Evolutionary conservation across 2,113 vertebrate species (phyloP), one percentile per base, ranked within the genome.

Genomic region (Colistium nudipinnis): DNA sequence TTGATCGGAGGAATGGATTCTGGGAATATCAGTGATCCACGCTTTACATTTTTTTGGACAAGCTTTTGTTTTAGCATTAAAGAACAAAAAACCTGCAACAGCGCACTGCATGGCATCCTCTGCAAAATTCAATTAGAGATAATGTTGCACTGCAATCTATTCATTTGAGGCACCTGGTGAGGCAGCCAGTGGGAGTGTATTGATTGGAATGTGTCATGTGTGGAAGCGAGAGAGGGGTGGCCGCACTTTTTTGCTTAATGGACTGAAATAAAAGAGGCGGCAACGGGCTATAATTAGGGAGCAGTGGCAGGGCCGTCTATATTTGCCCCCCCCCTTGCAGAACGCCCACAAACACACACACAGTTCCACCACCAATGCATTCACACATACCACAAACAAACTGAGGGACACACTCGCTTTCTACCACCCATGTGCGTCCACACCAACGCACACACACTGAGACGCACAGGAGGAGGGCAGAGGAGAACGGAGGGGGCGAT

Each of bases 211-310:
- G 92, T 94, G 95, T 94, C 95, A 93, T 94, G 94, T 93, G 95
- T 87, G 90, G 91, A 93, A 88, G 92, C 59, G 63, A 93, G 92
- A 92, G 90, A 84, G 91, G 92, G 94, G 93, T 93, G 92, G 92
- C 92, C 93, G 87, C 88, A 88, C 84, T 93, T 93, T 87, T 93
- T 93, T 95, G 94, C 92, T 94, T 97, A 98, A 97, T 96, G 93
- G 94, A 93, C 93, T 94, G 93, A 94, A 95, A 94, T 95, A 94
- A 98, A 96, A 93, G 94, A 95, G 94, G 94, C 91, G 91, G 95
- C 94, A 95, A 95, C 90, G 93, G 91, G 89, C 94, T 94, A 93
- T 96, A 96, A 98, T 97, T 96, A 96, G 94, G 88, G 85, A 94
- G 93, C 93, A 95, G 93, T 94, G 89, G 92, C 88, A 81, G 87